Conservation (phyloP, 2,888 invertebrate species). For the Halictus quadricinctus region DNA sequence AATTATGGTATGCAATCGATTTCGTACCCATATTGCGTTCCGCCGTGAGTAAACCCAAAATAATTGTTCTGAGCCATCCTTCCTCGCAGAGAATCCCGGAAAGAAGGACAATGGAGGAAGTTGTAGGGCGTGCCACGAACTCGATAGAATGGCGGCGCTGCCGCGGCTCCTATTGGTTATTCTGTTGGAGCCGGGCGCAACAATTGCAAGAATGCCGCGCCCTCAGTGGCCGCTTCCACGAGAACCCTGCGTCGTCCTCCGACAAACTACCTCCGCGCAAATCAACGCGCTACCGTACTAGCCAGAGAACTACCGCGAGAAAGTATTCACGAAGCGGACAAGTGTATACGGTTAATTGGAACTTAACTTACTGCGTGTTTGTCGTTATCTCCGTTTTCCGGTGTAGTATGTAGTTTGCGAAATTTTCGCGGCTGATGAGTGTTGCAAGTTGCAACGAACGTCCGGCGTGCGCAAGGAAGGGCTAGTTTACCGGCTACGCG, state of each 20-base stretch:
- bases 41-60: slow-evolving; percentile 96
- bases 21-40: slow-evolving; percentile 94
- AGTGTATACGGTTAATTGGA: slow-evolving; percentile 48
- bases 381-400: slow-evolving; percentile 60
- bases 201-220: slow-evolving; percentile 66
- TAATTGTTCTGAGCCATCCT: slow-evolving; percentile 96
- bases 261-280: slow-evolving; percentile 69
- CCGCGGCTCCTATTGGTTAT: slow-evolving; percentile 72
- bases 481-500: slow-evolving; percentile 63
- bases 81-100: slow-evolving; percentile 80
- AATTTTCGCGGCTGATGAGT: slow-evolving; percentile 61
- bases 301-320: slow-evolving; percentile 62
- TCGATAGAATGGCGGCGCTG: slow-evolving; percentile 71
- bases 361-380: slow-evolving; percentile 68
- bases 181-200: slow-evolving; percentile 66
- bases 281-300: slow-evolving; percentile 66
- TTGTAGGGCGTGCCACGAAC: slow-evolving; percentile 80
- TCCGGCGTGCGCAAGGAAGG: slow-evolving; percentile 61
- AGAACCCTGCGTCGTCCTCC: slow-evolving; percentile 66
- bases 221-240: slow-evolving; percentile 71
- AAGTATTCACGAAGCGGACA: slow-evolving; percentile 52
- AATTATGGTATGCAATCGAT: slow-evolving; percentile 69
- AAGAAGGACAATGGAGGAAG: slow-evolving; percentile 81
- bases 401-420: slow-evolving; percentile 57
- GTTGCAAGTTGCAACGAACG: slow-evolving; percentile 58